Base-by-base conservation (phyloP, 2,797 vertebrate genomes). In the Gorsachius magnificus region DNA sequence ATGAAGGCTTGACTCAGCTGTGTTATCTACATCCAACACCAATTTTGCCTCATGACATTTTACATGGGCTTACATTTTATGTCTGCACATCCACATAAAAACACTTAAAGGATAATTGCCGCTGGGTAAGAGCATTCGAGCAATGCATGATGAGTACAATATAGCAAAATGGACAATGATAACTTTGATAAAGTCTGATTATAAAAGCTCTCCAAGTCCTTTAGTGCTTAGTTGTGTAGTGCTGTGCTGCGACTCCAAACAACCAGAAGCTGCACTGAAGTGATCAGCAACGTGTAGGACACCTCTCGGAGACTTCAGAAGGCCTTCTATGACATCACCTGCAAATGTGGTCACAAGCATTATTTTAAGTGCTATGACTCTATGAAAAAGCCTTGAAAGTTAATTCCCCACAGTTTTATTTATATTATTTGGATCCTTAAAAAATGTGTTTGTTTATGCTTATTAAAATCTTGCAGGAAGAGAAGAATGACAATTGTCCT, bases 271-370 rank as follows among this genome's bases (percentile, higher is more conserved):
- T 53, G 24, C 1, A 0, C 16, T 38, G 36, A 86, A 91, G 21
- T 4, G 1, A 69, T 16, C 2, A 4, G 33, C 22, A 29, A 82
- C 0, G 1, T 11, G 41, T 1, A 60, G 10, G 10, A 63, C 24
- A 38, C 5, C 11, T 77, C 38, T 50, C 4, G 2, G 70, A 63
- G 28, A 50, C 54, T 77, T 81, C 61, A 74, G 57, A 65, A 54
- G 13, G 56, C 48, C 38, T 71, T 41, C 68, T 36, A 45, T 31
- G 26, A 45, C 16, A 57, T 21, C 28, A 70, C 19, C 25, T 61
- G 18, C 5, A 7, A 93, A 87, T 41, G 29, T 26, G 70, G 29
- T 33, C 36, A 78, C 9, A 25, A 66, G 21, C 80, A 85, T 51
- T 82, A 70, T 33, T 79, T 87, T 63, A 74, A 90, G 35, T 63